Conservation (phyloP, 2,797 vertebrate species). For the Acipenser oxyrinchus region DNA sequence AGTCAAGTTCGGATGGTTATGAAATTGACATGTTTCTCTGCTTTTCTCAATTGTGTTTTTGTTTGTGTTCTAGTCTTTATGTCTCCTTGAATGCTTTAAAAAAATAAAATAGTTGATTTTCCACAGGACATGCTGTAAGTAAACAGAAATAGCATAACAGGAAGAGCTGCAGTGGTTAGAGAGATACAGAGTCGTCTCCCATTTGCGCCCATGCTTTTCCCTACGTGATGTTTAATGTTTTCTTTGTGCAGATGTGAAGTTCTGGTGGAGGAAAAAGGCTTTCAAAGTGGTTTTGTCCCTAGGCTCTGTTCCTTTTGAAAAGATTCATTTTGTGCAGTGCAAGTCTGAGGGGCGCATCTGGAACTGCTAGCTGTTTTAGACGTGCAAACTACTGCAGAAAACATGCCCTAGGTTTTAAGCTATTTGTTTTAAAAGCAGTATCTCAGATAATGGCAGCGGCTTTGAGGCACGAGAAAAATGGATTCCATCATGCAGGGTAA, state of each 20-base stretch:
- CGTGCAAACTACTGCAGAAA: slow-evolving; percentile 21
- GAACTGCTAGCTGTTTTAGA: slow-evolving; percentile 22
- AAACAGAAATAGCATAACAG: slow-evolving; percentile 37
- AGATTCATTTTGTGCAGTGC: slow-evolving; percentile 7
- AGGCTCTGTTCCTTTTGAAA: slow-evolving; percentile 1
- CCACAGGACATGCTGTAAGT: slow-evolving; percentile 19
- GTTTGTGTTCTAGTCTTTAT: slow-evolving; percentile 23
- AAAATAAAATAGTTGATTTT: slow-evolving; percentile 17
- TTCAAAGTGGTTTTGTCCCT: slow-evolving; percentile 3
- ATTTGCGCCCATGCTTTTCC: slow-evolving; percentile 27
- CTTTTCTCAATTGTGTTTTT: slow-evolving; percentile 31
- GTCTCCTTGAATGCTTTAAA: slow-evolving; percentile 22
- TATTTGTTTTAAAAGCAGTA: slow-evolving; percentile 46
- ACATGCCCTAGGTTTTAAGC: slow-evolving; percentile 31
- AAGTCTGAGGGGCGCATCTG: slow-evolving; percentile 14
- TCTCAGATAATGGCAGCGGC: slow-evolving; percentile 37
- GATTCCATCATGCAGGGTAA: slow-evolving; percentile 39
- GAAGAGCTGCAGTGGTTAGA: neutral
- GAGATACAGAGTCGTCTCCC: neutral
- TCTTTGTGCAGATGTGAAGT: slow-evolving; percentile 26
- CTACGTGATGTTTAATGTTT: slow-evolving; percentile 40
- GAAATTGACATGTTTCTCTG: slow-evolving; percentile 18
- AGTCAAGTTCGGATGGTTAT: slow-evolving; percentile 35
- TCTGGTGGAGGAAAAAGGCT: slow-evolving; percentile 1
- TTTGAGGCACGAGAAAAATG: slow-evolving; percentile 33